phyloP scores from a whole-genome alignment of 2,113 vertebrate species.

The Cyanistes caeruleus region DNA sequence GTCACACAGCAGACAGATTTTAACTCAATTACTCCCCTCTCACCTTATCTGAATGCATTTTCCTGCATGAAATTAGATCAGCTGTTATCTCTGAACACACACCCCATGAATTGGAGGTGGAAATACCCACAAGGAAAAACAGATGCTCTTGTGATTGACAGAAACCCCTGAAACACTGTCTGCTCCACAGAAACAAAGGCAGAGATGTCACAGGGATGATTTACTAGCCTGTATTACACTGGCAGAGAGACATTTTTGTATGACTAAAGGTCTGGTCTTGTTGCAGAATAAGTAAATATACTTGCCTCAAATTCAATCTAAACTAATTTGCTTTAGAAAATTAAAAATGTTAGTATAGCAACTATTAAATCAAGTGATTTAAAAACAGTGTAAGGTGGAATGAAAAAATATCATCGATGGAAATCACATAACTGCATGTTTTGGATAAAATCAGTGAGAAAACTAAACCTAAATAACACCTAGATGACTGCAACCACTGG shows the following conservation, averaged over 20 bases:
- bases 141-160: conserved; percentile 35
- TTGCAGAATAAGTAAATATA: neutral
- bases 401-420: neutral
- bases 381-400: neutral
- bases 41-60: conserved; percentile 49
- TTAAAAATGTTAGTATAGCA: conserved; percentile 9
- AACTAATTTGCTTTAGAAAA: neutral
- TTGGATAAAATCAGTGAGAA: neutral
- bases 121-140: conserved; percentile 40
- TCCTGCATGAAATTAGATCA: conserved; percentile 43
- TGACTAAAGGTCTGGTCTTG: neutral
- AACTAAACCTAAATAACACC: neutral
- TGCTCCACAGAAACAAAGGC: conserved; percentile 48
- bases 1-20: conserved; percentile 13
- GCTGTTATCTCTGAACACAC: conserved; percentile 32
- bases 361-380: conserved; percentile 11
- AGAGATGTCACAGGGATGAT: conserved; percentile 29
- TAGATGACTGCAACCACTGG: neutral
- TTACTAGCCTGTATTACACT: conserved; percentile 11
- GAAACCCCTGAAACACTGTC: neutral
- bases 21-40: conserved; percentile 50
- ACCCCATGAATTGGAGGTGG: neutral
- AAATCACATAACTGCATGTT: neutral
- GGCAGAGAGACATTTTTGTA: neutral
- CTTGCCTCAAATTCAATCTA: neutral